phyloP scores from a whole-genome alignment of 1,140 invertebrate species.

The Cotesia chilonis region DNA sequence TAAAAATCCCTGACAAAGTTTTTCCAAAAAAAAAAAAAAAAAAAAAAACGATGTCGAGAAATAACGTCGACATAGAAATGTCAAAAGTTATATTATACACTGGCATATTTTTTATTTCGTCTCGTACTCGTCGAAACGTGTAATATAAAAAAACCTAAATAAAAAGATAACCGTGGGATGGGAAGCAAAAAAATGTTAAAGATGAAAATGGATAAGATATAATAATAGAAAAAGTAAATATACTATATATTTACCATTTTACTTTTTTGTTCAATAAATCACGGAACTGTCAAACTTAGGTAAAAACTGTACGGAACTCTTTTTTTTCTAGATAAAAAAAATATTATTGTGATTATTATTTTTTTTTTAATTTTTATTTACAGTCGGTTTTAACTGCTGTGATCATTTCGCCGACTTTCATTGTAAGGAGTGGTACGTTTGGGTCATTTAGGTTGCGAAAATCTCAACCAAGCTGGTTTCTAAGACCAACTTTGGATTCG shows the following conservation, averaged over 20 bases:
- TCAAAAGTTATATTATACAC: background rate
- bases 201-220: too few relatives aligned
- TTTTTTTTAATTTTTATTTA: background rate
- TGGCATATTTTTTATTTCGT: slow-evolving; percentile 1
- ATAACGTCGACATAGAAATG: slow-evolving; percentile 30
- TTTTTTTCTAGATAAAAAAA: background rate
- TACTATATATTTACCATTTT: background rate
- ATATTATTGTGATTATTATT: background rate
- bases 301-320: background rate
- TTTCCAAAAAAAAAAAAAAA: background rate
- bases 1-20: too few relatives aligned
- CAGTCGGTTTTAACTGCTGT: too few relatives aligned
- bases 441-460: too few relatives aligned
- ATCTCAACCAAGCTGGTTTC: too few relatives aligned
- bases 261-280: background rate
- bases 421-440: too few relatives aligned
- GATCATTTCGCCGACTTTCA: too few relatives aligned
- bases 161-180: background rate
- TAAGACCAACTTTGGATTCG: too few relatives aligned
- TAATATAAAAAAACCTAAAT: slow-evolving; percentile 11
- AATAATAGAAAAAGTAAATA: background rate
- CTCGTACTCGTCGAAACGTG: slow-evolving; percentile 4
- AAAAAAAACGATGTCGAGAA: background rate
- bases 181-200: background rate
- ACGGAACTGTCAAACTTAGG: background rate